Evolutionary conservation across 2,113 vertebrate genomes (phyloP).

Genomic region (Callipepla squamata): DNA sequence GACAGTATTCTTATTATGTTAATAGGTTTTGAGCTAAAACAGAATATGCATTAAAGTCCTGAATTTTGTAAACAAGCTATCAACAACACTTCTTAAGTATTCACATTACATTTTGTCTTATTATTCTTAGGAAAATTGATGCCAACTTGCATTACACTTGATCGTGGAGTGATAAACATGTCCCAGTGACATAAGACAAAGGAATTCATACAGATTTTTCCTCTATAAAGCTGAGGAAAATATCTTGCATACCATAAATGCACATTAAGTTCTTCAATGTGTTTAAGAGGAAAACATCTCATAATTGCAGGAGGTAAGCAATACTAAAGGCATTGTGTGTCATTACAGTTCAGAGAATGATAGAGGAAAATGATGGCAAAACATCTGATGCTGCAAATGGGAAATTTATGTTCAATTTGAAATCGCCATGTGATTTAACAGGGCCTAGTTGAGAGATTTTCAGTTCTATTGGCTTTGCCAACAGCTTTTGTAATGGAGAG

Average conservation of each 20-base stretch:
- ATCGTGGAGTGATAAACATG: neutral
- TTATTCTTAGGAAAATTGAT: conserved; percentile 29
- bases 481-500: accelerated
- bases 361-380: neutral
- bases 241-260: neutral
- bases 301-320: neutral
- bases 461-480: neutral
- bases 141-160: neutral
- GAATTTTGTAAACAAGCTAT: conserved; percentile 53
- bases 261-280: neutral
- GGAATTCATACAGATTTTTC: neutral
- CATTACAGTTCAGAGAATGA: neutral
- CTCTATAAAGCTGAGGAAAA: neutral
- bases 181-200: neutral
- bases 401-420: neutral
- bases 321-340: neutral
- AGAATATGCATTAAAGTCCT: conserved; percentile 15
- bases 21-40: conserved; percentile 5
- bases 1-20: neutral
- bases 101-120: conserved; percentile 7
- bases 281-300: neutral
- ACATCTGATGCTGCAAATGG: neutral
- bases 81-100: conserved; percentile 30
- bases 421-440: neutral
- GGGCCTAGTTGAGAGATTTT: neutral